A percentile compares a stretch with the other conserved stretches of the same genome.
These are phyloP conservation scores for Monopis laevigella DNA, from an alignment of 2,888 invertebrate genomes.

Conservation along the genomic window DNA sequence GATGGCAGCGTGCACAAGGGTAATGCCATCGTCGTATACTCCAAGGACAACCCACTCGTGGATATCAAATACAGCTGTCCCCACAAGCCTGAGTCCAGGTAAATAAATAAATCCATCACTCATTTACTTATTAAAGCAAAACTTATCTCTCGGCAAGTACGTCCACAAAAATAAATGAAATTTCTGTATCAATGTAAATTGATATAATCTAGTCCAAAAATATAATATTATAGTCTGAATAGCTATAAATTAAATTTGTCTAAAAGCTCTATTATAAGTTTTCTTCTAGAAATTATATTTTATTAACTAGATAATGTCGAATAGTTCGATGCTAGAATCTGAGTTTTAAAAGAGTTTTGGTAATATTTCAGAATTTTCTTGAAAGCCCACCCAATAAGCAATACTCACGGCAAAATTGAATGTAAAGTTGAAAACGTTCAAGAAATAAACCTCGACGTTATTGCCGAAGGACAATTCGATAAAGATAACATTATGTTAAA, in stretches of 20 bases:
- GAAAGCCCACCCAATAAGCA: conserved; percentile 50
- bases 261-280: neutral
- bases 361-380: conserved; percentile 37
- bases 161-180: no score
- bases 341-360: neutral
- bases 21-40: conserved; percentile 59
- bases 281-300: no score
- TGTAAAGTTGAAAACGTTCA: conserved; percentile 60
- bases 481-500: conserved; percentile 74
- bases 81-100: conserved; percentile 41
- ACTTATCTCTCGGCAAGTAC: no score
- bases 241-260: no score
- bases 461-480: conserved; percentile 63
- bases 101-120: no score
- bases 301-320: neutral
- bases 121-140: no score
- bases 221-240: no score
- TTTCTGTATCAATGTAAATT: no score
- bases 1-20: conserved; percentile 69
- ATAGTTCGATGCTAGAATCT: neutral
- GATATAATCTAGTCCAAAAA: no score
- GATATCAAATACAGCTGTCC: conserved; percentile 67
- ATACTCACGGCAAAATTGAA: conserved; percentile 67
- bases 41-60: conserved; percentile 62
- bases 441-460: conserved; percentile 62